Conservation (phyloP, 2,888 invertebrate species). For the Pristionchus fissidentatus region DNA sequence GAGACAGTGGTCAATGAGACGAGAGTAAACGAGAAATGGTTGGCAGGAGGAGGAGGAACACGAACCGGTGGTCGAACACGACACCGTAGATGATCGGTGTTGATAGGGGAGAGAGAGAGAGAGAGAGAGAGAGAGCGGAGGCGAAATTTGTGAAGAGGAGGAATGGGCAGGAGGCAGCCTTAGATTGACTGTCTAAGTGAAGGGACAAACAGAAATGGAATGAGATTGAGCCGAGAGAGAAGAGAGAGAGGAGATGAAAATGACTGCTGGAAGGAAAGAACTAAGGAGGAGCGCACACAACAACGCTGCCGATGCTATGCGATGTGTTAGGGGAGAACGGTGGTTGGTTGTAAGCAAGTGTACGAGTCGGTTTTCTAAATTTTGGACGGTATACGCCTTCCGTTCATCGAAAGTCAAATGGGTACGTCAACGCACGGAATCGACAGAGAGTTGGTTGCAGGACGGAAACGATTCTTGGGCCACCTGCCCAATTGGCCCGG, state of each 20-base stretch:
- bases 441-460: too few relatives aligned
- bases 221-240: conserved; percentile 23
- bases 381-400: too few relatives aligned
- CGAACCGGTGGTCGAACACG: background rate
- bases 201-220: conserved; percentile 29
- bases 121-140: background rate
- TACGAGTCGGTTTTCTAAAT: too few relatives aligned
- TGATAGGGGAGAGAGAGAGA: conserved; percentile 6
- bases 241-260: too few relatives aligned
- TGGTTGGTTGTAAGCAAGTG: too few relatives aligned
- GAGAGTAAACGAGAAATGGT: conserved; percentile 15
- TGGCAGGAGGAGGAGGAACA: background rate
- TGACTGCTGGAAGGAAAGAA: conserved; percentile 27
- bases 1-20: background rate
- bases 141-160: background rate
- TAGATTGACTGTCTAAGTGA: background rate
- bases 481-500: too few relatives aligned
- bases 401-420: background rate
- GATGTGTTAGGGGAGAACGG: too few relatives aligned
- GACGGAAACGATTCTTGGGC: too few relatives aligned
- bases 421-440: background rate
- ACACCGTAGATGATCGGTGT: background rate
- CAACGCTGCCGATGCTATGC: too few relatives aligned
- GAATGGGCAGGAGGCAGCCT: background rate
- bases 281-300: background rate